A percentile compares a stretch with the other conserved stretches of the same genome.
Evolutionary conservation across 2,113 vertebrate species (phyloP).

Genomic region (Oxyruncus cristatus): DNA sequence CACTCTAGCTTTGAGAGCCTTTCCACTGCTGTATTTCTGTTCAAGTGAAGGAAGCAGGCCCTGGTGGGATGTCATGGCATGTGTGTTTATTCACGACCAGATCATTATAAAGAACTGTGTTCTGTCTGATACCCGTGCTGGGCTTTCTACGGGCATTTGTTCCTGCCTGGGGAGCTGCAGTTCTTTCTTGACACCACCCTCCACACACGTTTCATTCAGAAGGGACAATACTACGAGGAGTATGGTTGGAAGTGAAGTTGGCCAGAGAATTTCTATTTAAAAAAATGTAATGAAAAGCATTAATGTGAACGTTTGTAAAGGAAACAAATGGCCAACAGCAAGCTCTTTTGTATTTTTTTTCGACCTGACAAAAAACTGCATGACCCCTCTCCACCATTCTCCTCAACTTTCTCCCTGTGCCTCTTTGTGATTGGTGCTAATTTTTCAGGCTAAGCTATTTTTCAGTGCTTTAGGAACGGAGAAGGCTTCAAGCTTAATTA

Average conservation of each 20-base stretch:
- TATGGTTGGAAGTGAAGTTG: neutral
- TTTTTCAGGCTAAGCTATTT: neutral
- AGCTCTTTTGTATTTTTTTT: neutral
- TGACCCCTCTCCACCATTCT: neutral
- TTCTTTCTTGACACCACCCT: neutral
- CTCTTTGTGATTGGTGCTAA: neutral
- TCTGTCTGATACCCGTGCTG: neutral
- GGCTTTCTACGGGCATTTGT: accelerated
- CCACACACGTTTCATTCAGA: neutral
- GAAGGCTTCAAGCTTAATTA: neutral
- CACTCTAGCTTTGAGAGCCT: neutral
- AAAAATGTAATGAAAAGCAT: neutral
- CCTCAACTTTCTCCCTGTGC: neutral
- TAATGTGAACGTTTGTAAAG: neutral
- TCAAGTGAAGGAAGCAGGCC: neutral
- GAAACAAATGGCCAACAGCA: neutral
- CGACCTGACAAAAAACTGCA: neutral
- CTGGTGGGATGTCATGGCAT: neutral
- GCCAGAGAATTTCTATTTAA: neutral
- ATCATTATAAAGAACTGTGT: neutral
- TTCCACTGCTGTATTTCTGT: neutral
- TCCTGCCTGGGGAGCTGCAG: neutral
- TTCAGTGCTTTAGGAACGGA: neutral
- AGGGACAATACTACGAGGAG: neutral
- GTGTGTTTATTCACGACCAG: neutral